Base-by-base conservation (phyloP, 2,797 vertebrate genomes). In the Poecile montanus region DNA sequence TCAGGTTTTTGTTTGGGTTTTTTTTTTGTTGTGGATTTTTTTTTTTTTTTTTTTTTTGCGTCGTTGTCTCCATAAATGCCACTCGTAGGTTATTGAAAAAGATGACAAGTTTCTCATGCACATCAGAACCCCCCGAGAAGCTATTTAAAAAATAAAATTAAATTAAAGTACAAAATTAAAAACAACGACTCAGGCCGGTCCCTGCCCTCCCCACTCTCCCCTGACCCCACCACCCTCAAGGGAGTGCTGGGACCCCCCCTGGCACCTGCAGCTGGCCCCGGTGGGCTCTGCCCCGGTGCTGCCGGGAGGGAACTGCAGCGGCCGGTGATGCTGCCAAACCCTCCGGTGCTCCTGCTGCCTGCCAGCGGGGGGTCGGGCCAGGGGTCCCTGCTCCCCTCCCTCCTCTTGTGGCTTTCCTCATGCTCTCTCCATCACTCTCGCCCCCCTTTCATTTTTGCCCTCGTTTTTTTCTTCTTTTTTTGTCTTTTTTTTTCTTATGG, bases 61-160 rank as follows among this genome's bases (percentile, higher is more conserved):
- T 98, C 61, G 98, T 95, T 45, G 88, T 96, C 95, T 93, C 96
- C 95, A 98, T 98, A 98, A 99, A 99, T 98, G 91, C 98, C 98
- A 98, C 98, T 96, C 98, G 97, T 98, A 95, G 92, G 97, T 98
- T 98, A 98, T 98, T 98, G 98, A 98, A 99, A 96, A 99, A 98
- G 98, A 98, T 98, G 98, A 98, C 98, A 97, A 97, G 98, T 98
- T 98, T 91, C 81, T 96, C 99, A 99, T 99, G 99, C 99, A 99
- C 98, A 98, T 98, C 98, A 98, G 98, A 98, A 98, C 98, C 99
- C 93, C 98, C 99, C 94, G 92, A 94, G 96, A 98, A 98, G 98
- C 98, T 98, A 98, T 97, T 98, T 98, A 97, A 98, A 98, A 99
- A 98, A 94, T 91, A 91, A 96, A 96, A 91, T 95, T 94, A 96